Evolutionary conservation across 2,113 vertebrate genomes (phyloP).

Genomic region (Neofelis nebulosa): DNA sequence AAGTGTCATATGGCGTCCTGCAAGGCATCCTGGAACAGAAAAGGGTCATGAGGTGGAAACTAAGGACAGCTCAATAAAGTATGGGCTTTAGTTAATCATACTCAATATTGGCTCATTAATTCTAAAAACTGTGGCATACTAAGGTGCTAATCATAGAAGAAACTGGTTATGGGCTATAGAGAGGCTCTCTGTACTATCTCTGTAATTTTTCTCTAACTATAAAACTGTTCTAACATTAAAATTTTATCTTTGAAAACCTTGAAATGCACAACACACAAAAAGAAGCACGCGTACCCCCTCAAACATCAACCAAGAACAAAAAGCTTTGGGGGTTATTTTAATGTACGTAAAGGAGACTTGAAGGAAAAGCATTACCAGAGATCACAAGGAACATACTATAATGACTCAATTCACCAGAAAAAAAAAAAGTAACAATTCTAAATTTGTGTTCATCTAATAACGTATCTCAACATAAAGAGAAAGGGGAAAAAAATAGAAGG

Average conservation of each 20-base stretch:
- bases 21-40: background rate
- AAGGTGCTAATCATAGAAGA: background rate
- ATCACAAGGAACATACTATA: background rate
- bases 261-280: background rate
- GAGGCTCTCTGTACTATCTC: background rate
- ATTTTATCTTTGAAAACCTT: background rate
- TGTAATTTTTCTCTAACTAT: background rate
- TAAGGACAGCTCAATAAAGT: background rate
- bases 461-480: background rate
- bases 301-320: slow-evolving; percentile 4
- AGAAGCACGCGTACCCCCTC: background rate
- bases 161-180: background rate
- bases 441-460: background rate
- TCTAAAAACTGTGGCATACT: background rate
- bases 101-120: background rate
- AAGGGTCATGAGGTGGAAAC: background rate
- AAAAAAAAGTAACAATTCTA: background rate
- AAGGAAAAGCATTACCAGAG: background rate
- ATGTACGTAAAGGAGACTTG: background rate
- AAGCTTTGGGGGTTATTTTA: background rate
- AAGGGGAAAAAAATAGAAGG: background rate
- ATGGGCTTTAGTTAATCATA: background rate
- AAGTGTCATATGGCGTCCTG: background rate
- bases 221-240: background rate
- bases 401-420: background rate